Percentiles rank a stretch among this genome's conserved stretches.
These are phyloP conservation scores for Halcyon leucocephala DNA, from an alignment of 2,797 vertebrate genomes.

Conservation along the genomic window DNA sequence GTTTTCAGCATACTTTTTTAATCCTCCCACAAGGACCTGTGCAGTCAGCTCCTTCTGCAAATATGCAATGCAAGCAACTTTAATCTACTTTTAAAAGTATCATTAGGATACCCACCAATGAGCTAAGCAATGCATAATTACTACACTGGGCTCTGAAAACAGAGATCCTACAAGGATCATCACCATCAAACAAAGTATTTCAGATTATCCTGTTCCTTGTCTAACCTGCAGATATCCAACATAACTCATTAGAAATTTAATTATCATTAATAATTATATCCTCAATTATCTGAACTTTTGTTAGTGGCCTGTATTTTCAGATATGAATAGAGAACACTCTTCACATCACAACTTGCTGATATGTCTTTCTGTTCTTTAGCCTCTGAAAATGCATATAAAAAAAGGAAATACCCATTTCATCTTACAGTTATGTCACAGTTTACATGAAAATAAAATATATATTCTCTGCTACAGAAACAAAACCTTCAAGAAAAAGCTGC, in stretches of 20 bases:
- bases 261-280: neutral
- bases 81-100: neutral
- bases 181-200: neutral
- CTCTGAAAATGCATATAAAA: neutral
- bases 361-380: neutral
- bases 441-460: neutral
- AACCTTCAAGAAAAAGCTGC: neutral
- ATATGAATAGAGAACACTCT: neutral
- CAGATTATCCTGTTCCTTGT: neutral
- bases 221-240: neutral
- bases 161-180: neutral
- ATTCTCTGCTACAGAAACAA: neutral
- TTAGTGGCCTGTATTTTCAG: neutral
- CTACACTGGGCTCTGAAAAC: neutral
- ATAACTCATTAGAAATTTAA: neutral
- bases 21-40: neutral
- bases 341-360: neutral
- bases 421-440: neutral
- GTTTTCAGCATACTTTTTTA: neutral
- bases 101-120: neutral
- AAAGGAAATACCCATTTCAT: neutral
- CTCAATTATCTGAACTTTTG: neutral
- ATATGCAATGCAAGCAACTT: neutral
- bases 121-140: neutral
- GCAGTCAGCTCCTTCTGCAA: neutral